Base-by-base conservation (phyloP, 2,888 invertebrate species). In the Emmelina monodactyla region DNA sequence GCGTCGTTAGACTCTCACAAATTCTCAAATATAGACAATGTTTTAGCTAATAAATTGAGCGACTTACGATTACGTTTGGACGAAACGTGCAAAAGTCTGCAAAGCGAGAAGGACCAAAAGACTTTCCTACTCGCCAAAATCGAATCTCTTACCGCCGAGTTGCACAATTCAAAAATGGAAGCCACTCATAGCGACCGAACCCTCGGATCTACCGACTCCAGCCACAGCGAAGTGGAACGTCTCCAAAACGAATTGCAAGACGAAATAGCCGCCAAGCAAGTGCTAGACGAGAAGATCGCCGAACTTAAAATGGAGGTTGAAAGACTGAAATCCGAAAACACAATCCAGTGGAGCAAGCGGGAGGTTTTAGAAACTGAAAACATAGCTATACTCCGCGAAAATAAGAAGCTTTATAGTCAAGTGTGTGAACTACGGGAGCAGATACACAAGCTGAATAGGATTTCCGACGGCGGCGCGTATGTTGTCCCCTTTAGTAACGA, bases 321-420 rank as follows among this genome's bases (percentile, higher is more conserved):
- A 60, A 82, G 88, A 47, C 75, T 95, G 10, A 95, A 96, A 73
- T 88, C 90, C 0, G 96, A 96, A 72, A 96, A 96, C 68, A 94
- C 94, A 0, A 87, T 91, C 1, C 96, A 96, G 61, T 96, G 95
- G 95, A 93, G 91, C 12, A 92, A 93, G 62, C 78, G 95, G 3
- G 96, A 96, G 66, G 80, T 93, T 4, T 62, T 96, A 33, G 96
- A 96, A 70, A 92, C 94, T 0, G 95, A 96, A 53, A 94, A 94
- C 59, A 82, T 92, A 50, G 87, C 88, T 0, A 79, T 96, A 44
- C 89, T 96, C 55, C 80, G 95, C 22, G 95, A 96, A 50, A 95
- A 94, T 58, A 95, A 95, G 57, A 92, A 94, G 57, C 59, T 95
- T 1, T 79, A 79, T 32, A 55, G 70, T 2, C 79, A 79, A 57